Evolutionary conservation across 2,888 invertebrate species (phyloP), one percentile per base, ranked within the genome.

Genomic region (Caenorhabditis plicata): DNA sequence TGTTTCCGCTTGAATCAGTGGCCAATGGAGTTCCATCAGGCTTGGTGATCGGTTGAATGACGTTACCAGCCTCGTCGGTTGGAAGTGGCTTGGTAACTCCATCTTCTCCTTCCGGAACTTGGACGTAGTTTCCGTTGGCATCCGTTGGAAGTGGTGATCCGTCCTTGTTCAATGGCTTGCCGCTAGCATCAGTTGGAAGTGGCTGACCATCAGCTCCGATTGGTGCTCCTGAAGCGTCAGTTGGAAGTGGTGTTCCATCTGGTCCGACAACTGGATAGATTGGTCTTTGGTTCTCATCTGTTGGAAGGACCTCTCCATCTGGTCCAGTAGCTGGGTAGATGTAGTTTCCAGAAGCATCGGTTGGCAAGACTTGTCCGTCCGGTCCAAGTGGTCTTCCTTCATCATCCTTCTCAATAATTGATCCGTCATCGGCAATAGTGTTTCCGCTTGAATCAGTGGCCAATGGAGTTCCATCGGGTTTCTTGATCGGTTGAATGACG

Each of bases 1-100:
- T 41, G 8, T 47, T 43, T 7, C 68, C 64, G 15, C 33, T 40
- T 8, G 44, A 36, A 41, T 75, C 74, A n/a, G 75, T 74, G 13
- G 67, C 73, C 20, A 74, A 49, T 9, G 57, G 54, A 19, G 47
- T 38, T 35, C 63, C 62, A 46, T 61, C 55, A 29, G 41, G 50
- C 22, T 44, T 61, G 9, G 55, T 43, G n/a, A 50, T 56, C 11
- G 69, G 70, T 36, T 60, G 54, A 54, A 70, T 63, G 40, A 64
- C 58, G 19, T 60, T 63, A 49, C 69, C 71, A 39, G 57, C 29
- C 15, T 51, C 66, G 15, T 72, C 68, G 17, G 68, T 74, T 22
- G 67, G 64, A 4, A 55, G 55, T 1, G 47, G 19, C 32, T 51
- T 32, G 15, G 51, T 33, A 27, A 19, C 20, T 25, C 25, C 33